phyloP scores from a whole-genome alignment of 2,888 invertebrate species.

The Chloromyia formosa region DNA sequence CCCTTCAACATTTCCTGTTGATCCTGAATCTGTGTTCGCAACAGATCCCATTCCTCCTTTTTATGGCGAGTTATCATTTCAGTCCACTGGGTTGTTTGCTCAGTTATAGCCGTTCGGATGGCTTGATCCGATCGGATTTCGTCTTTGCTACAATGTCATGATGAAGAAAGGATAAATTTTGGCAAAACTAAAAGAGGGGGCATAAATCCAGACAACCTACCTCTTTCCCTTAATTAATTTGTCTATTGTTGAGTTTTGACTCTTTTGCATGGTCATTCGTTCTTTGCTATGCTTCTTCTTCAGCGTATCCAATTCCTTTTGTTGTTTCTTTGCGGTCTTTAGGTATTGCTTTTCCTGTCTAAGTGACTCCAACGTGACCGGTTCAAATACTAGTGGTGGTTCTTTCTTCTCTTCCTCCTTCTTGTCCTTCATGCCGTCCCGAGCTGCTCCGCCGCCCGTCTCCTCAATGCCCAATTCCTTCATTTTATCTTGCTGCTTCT shows the following conservation, averaged over 20 bases:
- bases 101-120: constrained; percentile 84
- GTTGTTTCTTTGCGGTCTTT: constrained; percentile 93
- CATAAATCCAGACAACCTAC: constrained; percentile 64
- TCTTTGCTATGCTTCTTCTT: constrained; percentile 95
- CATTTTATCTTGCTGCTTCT: constrained; percentile 90
- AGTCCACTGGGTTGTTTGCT: constrained; percentile 95
- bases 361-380: constrained; percentile 87
- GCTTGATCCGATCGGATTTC: constrained; percentile 81
- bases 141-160: constrained; percentile 71
- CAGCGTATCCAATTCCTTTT: constrained; percentile 92
- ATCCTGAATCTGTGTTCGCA: constrained; percentile 85
- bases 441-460: constrained; percentile 70
- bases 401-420: constrained; percentile 82
- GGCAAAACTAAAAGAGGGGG: neutral
- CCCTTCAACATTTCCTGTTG: constrained; percentile 76
- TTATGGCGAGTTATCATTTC: constrained; percentile 86
- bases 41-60: constrained; percentile 83
- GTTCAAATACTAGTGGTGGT: constrained; percentile 83
- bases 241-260: constrained; percentile 90
- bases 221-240: constrained; percentile 94
- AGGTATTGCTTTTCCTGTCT: constrained; percentile 89
- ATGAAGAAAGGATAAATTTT: neutral
- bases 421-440: constrained; percentile 73
- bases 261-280: constrained; percentile 87
- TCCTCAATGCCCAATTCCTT: constrained; percentile 95